Percentiles rank a stretch among this genome's conserved stretches.
phyloP scores from a whole-genome alignment of 2,888 invertebrate species.

The Cremastinae sp. region DNA sequence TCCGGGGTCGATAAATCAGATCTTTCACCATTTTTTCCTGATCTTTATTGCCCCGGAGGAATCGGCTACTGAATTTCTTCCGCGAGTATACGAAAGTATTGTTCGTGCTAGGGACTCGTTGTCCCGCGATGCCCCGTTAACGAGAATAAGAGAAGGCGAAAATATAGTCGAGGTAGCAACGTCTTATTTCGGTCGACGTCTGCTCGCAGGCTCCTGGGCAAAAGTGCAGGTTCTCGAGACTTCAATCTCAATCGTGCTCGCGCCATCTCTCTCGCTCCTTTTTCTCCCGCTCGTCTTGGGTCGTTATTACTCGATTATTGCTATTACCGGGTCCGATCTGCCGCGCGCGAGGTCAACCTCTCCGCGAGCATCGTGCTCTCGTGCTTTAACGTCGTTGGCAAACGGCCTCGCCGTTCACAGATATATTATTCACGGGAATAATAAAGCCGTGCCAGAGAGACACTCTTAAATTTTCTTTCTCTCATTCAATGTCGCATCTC shows the following conservation, averaged over 20 bases:
- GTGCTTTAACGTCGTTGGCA: slow-evolving; percentile 60
- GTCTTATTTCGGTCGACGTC: slow-evolving; percentile 54
- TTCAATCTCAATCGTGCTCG: slow-evolving; percentile 41
- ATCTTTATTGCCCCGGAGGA: slow-evolving; percentile 4
- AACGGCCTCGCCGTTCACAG: slow-evolving; percentile 60
- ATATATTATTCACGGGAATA: slow-evolving; percentile 63
- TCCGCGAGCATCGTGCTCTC: slow-evolving; percentile 33
- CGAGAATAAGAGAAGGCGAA: slow-evolving; percentile 23
- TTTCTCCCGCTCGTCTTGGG: slow-evolving; percentile 41
- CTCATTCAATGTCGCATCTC: slow-evolving; percentile 45
- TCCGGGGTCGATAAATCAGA: too few species aligned
- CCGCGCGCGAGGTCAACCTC: slow-evolving; percentile 51
- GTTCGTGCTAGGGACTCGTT: slow-evolving; percentile 8
- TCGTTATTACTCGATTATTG: slow-evolving; percentile 71
- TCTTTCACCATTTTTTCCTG: background rate
- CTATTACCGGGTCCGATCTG: slow-evolving; percentile 66
- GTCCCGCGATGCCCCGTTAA: slow-evolving; percentile 24
- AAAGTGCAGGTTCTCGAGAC: slow-evolving; percentile 43
- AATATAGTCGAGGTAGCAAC: slow-evolving; percentile 39
- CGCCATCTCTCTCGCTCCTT: slow-evolving; percentile 58
- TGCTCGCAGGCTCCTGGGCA: slow-evolving; percentile 53
- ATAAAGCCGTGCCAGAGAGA: slow-evolving; percentile 50
- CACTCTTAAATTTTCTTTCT: slow-evolving; percentile 40
- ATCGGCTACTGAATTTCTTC: background rate
- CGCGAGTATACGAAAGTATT: background rate